Evolutionary conservation across 1,140 invertebrate species (phyloP), one percentile per base, ranked within the genome.

Genomic region (Aphelinus atriplicis): DNA sequence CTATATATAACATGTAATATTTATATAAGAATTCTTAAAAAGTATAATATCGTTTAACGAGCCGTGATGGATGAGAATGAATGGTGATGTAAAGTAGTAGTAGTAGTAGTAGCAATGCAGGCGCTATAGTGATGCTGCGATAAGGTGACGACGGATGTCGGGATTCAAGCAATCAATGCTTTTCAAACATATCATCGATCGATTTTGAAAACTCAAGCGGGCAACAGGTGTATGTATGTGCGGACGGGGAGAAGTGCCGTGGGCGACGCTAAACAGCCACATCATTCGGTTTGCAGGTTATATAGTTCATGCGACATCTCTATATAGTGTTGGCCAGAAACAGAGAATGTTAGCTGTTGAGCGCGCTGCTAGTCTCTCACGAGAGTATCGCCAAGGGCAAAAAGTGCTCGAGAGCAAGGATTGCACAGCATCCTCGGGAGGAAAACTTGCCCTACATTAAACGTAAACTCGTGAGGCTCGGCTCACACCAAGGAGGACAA

Each of bases 11-110:
- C 81, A 84, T 85, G 80, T 80, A 83, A 84, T 82, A 82, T 81
- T 83, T 80, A 84, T 84, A 79, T 85, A 85, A 83, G 82, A 85
- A 81, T 73, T 81, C 82, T 86, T 86, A 86, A 83, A 84, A 84
- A 80, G 81, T 84, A 84, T 77, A 76, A 76, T 71, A 45, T 76
- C 45, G 57, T 76, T 86, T 81, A 81, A 86, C 84, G 84, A 85
- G 84, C 81, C 82, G 81, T 87, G 85, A 85, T 83, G 81, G 80
- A 84, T 87, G 83, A 77, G 68, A 76, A 84, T 84, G 84, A 82
- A 83, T 66, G 80, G 80, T 84, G 83, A 85, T 82, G 79, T 76
- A 9, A 6, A 60, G 57, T 10, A 60, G 57, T 60, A 67, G 65
- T 51, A 66, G 75, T 72, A 72, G 67, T 71, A 79, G 80, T 76